These are phyloP conservation scores for Subanguina moxae DNA, from an alignment of 1,140 invertebrate species.

Conservation along the genomic window DNA sequence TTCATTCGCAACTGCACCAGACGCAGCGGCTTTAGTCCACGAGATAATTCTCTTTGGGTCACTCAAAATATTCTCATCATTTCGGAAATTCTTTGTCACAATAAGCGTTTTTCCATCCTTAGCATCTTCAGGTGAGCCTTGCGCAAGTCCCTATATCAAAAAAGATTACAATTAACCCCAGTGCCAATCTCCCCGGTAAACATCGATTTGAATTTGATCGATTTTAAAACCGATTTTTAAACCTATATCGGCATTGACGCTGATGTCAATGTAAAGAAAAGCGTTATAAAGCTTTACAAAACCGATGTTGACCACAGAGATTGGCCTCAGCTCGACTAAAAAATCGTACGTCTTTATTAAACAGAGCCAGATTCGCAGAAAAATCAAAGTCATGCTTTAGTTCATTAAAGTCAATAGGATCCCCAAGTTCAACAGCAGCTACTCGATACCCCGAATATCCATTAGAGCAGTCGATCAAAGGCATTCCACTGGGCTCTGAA, in stretches of 20 bases:
- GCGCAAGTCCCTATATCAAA: not conserved
- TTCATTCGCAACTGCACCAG: not conserved
- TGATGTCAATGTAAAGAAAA: slow-evolving; percentile 5
- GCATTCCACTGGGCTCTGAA: slow-evolving; percentile 48
- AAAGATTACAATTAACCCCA: too few relatives aligned
- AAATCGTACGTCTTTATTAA: slow-evolving; percentile 42
- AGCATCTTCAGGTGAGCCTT: not conserved
- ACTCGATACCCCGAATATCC: slow-evolving; percentile 42
- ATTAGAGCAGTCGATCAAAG: slow-evolving; percentile 39
- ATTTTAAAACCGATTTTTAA: too few relatives aligned
- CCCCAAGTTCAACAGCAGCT: slow-evolving; percentile 12
- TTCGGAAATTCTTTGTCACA: slow-evolving; percentile 28
- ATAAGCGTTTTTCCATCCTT: not conserved
- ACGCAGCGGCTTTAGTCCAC: slow-evolving; percentile 17
- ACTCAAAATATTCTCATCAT: slow-evolving; percentile 54
- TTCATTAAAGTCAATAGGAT: slow-evolving; percentile 47
- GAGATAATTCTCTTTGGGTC: slow-evolving; percentile 51
- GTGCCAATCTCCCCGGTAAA: too few relatives aligned
- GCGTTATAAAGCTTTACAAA: too few relatives aligned
- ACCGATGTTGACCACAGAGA: too few relatives aligned
- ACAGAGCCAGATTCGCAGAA: slow-evolving; percentile 48
- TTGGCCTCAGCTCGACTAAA: too few relatives aligned
- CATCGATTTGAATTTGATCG: too few relatives aligned
- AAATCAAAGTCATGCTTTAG: slow-evolving; percentile 55
- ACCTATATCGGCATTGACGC: too few relatives aligned